A percentile compares a stretch with the other conserved stretches of the same genome.
phyloP scores from a whole-genome alignment of 2,888 invertebrate genomes.

The Scaeva pyrastri region DNA sequence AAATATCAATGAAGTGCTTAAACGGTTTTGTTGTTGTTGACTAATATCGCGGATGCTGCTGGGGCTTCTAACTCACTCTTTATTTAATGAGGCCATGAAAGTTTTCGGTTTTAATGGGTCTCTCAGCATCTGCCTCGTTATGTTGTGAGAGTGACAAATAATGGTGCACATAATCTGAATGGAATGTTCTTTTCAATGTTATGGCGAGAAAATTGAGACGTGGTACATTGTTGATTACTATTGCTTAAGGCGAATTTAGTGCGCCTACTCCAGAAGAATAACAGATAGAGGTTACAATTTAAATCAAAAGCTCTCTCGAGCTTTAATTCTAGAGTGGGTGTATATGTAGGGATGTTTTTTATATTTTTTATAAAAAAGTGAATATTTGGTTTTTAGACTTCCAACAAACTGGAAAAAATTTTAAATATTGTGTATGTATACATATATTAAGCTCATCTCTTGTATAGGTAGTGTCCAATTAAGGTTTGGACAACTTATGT shows the following conservation, averaged over 20 bases:
- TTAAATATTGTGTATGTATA: too few relatives aligned
- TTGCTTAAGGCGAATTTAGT: background rate
- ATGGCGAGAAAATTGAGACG: background rate
- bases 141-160: background rate
- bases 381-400: too few relatives aligned
- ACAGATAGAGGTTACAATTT: background rate
- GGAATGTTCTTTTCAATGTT: background rate
- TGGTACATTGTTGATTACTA: background rate
- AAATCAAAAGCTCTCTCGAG: background rate
- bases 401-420: too few relatives aligned
- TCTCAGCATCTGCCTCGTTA: background rate
- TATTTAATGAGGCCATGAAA: background rate
- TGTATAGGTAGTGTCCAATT: too few relatives aligned
- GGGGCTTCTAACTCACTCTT: constrained; percentile 1
- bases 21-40: constrained; percentile 53
- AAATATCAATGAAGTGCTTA: constrained; percentile 57
- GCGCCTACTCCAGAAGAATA: constrained; percentile 5
- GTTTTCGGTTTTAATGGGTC: background rate
- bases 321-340: constrained; percentile 8
- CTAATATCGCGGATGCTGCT: constrained; percentile 59
- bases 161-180: background rate
- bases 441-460: too few relatives aligned
- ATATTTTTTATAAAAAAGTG: too few relatives aligned
- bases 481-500: too few relatives aligned
- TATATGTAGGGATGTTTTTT: too few relatives aligned